Conservation (phyloP, 2,113 vertebrate species). For the Arvicanthis niloticus region DNA sequence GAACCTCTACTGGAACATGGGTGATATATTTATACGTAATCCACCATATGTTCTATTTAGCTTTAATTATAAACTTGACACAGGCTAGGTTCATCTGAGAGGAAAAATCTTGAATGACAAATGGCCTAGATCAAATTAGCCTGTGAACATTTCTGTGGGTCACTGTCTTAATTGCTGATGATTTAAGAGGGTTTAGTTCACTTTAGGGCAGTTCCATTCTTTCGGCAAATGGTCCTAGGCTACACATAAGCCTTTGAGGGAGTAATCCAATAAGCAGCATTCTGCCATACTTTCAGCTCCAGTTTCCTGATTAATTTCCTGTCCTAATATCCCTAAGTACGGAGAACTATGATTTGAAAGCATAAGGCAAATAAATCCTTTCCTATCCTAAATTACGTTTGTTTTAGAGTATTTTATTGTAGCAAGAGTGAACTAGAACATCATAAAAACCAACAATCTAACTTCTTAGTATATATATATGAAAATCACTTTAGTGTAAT, state of each 20-base stretch:
- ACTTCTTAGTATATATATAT: not conserved
- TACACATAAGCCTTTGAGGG: not conserved
- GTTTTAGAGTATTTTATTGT: not conserved
- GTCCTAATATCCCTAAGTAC: not conserved
- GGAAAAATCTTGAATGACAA: not conserved
- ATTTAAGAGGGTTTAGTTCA: not conserved
- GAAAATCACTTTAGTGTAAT: not conserved
- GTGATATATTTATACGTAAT: not conserved
- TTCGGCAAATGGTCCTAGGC: not conserved
- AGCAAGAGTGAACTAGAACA: not conserved
- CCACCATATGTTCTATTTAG: not conserved
- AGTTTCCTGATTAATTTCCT: not conserved
- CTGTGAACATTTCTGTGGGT: not conserved
- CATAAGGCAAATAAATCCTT: not conserved
- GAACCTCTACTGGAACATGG: not conserved
- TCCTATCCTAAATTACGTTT: not conserved
- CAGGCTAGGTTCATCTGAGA: not conserved
- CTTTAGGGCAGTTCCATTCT: not conserved
- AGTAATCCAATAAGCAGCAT: not conserved
- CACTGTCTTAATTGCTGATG: not conserved
- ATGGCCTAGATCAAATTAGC: not conserved
- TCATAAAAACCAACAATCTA: not conserved
- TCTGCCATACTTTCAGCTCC: not conserved
- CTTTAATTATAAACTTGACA: not conserved
- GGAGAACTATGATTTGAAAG: not conserved